Evolutionary conservation across 2,888 invertebrate species (phyloP), one percentile per base, ranked within the genome.

Genomic region (Formica aserva): DNA sequence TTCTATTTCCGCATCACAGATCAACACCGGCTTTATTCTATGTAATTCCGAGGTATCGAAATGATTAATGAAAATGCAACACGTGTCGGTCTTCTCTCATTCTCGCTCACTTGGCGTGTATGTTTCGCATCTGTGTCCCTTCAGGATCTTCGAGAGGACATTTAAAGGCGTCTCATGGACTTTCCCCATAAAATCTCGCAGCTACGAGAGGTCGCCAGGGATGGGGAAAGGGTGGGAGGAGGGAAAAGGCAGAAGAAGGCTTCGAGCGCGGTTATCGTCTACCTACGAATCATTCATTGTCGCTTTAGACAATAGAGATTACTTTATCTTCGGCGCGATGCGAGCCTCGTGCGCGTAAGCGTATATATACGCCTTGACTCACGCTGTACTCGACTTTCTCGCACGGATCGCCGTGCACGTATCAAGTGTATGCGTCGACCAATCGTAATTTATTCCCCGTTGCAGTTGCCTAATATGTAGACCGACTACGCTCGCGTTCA

Each of bases 381-480:
- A 45, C 35, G n/a, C 5, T 45, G 41, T 26, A 55, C 72, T 32
- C 6, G 45, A 86, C 88, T 90, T 90, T 90, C 92, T 83, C 90
- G 87, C 38, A 74, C 71, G 85, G 85, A 86, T 85, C 65, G 87
- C 89, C 88, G 85, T 87, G 74, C 88, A 88, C 85, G 76, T 35
- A 45, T 71, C 32, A 48, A 71, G 76, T 82, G 78, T 77, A 82
- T 87, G 85, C 88, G 83, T 92, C 91, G 86, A 87, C 91, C 91
- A 91, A 92, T 92, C 91, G 89, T 90, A 90, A 92, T 92, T 92
- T 92, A 92, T 92, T 91, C 85, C 85, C 86, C 75, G 90, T 85
- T 87, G 84, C 87, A 32, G 84, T 92, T 89, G 86, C 91, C 91
- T 91, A 92, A 92, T 91, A 91, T 86, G 89, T 89, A 83, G 80